Evolutionary conservation across 92 coral and sea anemone genomes (phyloP).

Genomic region (Palythoa grandiflora): DNA sequence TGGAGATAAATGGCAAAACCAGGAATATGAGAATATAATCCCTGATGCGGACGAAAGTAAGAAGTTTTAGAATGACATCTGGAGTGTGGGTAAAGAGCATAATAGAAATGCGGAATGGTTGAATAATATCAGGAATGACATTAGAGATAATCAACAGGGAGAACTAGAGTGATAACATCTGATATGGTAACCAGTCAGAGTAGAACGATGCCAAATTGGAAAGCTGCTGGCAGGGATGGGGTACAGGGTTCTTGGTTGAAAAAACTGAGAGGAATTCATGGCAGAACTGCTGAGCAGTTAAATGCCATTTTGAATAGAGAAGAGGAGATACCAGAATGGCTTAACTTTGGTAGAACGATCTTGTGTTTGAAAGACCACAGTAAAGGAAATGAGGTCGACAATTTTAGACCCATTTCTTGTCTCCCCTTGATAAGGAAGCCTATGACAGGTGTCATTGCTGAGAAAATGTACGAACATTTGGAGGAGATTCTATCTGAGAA

Average conservation of each 20-base stretch:
- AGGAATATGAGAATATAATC: background rate
- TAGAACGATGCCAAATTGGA: background rate
- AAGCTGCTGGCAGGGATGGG: background rate
- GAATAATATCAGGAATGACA: background rate
- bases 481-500: background rate
- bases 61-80: constrained; percentile 41
- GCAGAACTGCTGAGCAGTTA: background rate
- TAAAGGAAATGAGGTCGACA: background rate
- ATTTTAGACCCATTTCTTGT: background rate
- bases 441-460: background rate
- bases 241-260: background rate
- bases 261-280: background rate
- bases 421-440: background rate
- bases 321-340: background rate
- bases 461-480: background rate
- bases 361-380: background rate
- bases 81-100: constrained; percentile 8
- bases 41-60: constrained; percentile 22
- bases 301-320: background rate
- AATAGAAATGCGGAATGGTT: background rate
- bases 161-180: background rate
- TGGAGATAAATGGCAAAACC: constrained; percentile 40
- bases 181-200: too few relatives aligned
- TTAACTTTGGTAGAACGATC: background rate
- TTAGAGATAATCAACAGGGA: background rate